These are phyloP conservation scores for Phaedon cochleariae DNA, from an alignment of 2,888 invertebrate genomes.

Conservation along the genomic window DNA sequence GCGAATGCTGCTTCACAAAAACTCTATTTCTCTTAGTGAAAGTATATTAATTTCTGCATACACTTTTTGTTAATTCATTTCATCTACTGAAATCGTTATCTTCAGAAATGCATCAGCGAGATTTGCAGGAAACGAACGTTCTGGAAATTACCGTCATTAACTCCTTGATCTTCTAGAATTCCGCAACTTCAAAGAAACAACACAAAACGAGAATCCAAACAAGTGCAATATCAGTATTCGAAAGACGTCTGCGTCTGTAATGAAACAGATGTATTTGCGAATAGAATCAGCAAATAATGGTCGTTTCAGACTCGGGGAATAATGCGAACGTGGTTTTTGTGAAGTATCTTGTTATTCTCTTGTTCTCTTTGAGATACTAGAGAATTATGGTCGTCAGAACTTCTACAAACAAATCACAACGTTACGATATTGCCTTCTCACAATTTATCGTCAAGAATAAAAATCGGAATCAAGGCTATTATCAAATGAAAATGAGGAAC, in stretches of 20 bases:
- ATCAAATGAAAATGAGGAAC: too few relatives aligned
- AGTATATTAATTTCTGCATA: too few relatives aligned
- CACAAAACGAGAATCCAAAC: background rate
- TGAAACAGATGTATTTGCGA: conserved; percentile 14
- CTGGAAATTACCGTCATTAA: background rate
- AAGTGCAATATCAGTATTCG: conserved; percentile 4
- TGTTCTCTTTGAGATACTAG: background rate
- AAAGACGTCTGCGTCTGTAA: background rate
- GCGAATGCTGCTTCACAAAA: too few relatives aligned
- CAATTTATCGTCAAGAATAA: too few relatives aligned
- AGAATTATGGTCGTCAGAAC: background rate
- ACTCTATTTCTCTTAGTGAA: too few relatives aligned
- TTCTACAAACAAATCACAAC: background rate
- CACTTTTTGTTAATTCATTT: background rate
- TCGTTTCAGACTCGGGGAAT: background rate
- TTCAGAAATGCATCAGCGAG: background rate
- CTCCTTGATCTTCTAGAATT: background rate
- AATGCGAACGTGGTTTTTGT: background rate
- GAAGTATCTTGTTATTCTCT: background rate
- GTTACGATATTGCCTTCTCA: background rate
- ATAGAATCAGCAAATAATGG: conserved; percentile 10
- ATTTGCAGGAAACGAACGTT: background rate
- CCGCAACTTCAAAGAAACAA: background rate
- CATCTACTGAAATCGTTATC: background rate
- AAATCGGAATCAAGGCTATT: too few relatives aligned